Conservation (phyloP, 1,140 invertebrate species). For the Acromyrmex heyeri region DNA sequence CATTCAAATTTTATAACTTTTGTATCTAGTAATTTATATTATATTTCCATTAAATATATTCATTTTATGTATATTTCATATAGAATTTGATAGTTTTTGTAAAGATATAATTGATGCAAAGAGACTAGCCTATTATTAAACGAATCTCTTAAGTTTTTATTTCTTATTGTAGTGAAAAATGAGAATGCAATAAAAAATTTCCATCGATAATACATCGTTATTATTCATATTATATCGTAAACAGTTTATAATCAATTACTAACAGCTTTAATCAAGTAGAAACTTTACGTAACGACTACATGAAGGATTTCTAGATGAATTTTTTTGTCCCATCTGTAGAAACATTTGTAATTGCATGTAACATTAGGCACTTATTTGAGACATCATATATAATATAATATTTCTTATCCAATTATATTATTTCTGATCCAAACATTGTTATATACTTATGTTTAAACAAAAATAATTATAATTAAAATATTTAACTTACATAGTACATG, state of each 20-base stretch:
- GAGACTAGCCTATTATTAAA: neutral
- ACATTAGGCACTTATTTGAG: neutral
- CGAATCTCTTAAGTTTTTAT: neutral
- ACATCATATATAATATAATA: neutral
- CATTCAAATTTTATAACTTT: neutral
- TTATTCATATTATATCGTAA: constrained; percentile 12
- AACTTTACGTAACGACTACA: constrained; percentile 13
- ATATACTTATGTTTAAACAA: neutral
- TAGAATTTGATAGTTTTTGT: neutral
- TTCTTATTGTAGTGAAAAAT: neutral
- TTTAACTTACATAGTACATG: neutral
- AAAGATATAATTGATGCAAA: neutral
- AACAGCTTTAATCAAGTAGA: neutral
- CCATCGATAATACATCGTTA: neutral
- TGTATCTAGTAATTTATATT: neutral
- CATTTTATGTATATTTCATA: neutral
- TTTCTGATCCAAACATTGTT: neutral
- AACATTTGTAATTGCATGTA: neutral
- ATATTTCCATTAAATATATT: neutral
- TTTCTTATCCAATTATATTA: neutral
- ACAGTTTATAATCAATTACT: neutral
- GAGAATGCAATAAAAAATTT: neutral
- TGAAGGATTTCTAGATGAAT: neutral
- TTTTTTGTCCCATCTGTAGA: neutral
- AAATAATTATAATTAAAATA: neutral